phyloP scores from a whole-genome alignment of 2,888 invertebrate genomes.

The Melanophora roralis region DNA sequence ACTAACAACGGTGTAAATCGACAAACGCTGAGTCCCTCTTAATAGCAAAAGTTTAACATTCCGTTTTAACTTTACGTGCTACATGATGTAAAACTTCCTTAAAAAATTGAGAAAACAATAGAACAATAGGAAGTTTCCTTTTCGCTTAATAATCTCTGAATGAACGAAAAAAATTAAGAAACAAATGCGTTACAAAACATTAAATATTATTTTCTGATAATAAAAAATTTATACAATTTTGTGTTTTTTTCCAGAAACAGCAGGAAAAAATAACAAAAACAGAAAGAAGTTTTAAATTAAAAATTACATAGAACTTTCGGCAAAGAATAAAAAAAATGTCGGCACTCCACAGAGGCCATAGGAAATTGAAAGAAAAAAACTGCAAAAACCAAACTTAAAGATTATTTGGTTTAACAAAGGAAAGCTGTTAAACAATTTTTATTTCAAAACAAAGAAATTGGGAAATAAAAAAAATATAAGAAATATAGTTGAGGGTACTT shows the following conservation, averaged over 20 bases:
- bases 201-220: conserved; percentile 47
- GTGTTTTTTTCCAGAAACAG: neutral
- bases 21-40: neutral
- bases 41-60: conserved; percentile 14
- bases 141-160: neutral
- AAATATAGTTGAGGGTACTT: neutral
- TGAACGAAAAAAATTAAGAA: neutral
- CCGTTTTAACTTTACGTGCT: conserved; percentile 21
- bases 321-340: neutral
- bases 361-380: conserved; percentile 1
- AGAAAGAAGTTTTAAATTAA: conserved; percentile 32
- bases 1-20: neutral
- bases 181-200: conserved; percentile 33
- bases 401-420: neutral
- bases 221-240: conserved; percentile 31
- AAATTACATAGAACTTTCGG: conserved; percentile 38
- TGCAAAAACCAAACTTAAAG: no score
- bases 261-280: neutral
- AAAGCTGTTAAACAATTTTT: conserved; percentile 33
- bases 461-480: no score
- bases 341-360: conserved; percentile 1
- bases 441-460: neutral
- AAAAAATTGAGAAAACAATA: conserved; percentile 12
- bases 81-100: conserved; percentile 26
- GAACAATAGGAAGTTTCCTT: neutral